Evolutionary conservation across 2,113 vertebrate species (phyloP).

Genomic region (Sinosuthora webbiana): DNA sequence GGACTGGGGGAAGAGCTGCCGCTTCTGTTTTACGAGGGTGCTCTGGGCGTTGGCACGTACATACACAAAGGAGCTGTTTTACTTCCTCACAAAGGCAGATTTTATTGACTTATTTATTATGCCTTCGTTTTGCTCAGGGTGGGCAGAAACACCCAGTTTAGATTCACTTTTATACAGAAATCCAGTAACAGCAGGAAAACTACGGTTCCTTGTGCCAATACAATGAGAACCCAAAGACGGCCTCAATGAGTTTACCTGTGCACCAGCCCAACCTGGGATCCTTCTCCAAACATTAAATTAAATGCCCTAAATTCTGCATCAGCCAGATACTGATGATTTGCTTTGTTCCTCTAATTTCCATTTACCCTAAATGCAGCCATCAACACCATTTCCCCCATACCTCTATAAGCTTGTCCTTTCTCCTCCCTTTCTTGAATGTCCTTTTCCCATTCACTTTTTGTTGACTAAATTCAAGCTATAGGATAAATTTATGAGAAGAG

Average conservation of each 20-base stretch:
- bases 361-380: not conserved
- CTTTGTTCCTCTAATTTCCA: not conserved
- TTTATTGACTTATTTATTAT: constrained; percentile 36
- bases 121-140: not conserved
- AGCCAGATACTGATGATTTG: not conserved
- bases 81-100: not conserved
- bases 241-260: not conserved
- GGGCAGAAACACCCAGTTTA: not conserved
- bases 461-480: not conserved
- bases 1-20: not conserved
- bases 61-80: not conserved
- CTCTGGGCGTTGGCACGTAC: not conserved
- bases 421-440: not conserved
- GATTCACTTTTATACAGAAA: not conserved
- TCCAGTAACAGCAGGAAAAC: not conserved
- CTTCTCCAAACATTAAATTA: not conserved
- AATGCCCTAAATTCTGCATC: not conserved
- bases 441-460: not conserved
- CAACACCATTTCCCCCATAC: not conserved
- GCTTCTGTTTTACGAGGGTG: not conserved
- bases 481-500: not conserved
- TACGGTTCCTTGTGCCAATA: not conserved
- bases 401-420: not conserved
- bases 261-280: not conserved
- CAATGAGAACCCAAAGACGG: rapidly evolving